Evolutionary conservation across 2,113 vertebrate species (phyloP).

Genomic region (Coregonus clupeaformis): DNA sequence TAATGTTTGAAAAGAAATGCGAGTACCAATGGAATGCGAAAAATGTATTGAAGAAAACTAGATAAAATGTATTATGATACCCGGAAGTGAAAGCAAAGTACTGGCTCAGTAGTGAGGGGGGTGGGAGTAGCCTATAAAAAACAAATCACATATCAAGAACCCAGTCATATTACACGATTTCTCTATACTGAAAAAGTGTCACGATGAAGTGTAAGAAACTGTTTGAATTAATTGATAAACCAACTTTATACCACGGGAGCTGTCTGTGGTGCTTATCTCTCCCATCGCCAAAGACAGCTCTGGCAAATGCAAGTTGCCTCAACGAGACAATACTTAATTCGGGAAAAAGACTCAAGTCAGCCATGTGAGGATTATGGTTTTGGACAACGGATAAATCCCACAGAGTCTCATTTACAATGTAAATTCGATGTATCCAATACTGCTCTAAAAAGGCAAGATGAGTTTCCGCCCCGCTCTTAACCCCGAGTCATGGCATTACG

Average conservation of each 20-base stretch:
- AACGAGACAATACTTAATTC: not conserved
- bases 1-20: not conserved
- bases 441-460: too few species aligned
- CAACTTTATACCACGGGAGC: constrained; percentile 2
- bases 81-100: constrained; percentile 49
- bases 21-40: not conserved
- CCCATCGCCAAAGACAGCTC: not conserved
- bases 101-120: not conserved
- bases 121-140: constrained; percentile 5
- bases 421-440: too few species aligned
- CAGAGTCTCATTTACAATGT: too few species aligned
- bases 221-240: not conserved
- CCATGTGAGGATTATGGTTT: too few species aligned
- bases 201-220: not conserved
- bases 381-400: too few species aligned
- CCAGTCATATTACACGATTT: not conserved
- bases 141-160: not conserved
- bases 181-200: not conserved
- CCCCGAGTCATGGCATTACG: too few species aligned
- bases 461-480: too few species aligned
- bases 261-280: constrained; percentile 44
- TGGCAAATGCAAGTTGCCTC: too few species aligned
- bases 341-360: too few species aligned
- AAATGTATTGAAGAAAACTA: not conserved
- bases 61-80: constrained; percentile 1